phyloP scores from a whole-genome alignment of 2,113 vertebrate genomes.

The Toxostoma redivivum region DNA sequence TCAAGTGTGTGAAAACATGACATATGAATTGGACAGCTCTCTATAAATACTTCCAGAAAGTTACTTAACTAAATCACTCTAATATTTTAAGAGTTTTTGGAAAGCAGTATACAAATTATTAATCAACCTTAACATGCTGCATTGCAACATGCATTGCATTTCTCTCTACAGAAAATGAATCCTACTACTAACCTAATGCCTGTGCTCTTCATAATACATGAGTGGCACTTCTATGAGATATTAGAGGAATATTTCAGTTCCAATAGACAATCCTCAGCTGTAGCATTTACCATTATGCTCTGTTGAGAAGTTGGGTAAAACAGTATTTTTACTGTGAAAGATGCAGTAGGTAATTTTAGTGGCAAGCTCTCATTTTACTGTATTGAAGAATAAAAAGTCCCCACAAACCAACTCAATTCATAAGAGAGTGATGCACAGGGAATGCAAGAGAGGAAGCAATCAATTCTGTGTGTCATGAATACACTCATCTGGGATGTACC shows the following conservation, averaged over 20 bases:
- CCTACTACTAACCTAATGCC: not conserved
- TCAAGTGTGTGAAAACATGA: not conserved
- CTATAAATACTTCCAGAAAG: not conserved
- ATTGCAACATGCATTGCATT: not conserved
- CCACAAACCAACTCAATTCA: not conserved
- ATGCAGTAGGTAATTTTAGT: fast-evolving
- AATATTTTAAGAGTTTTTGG: not conserved
- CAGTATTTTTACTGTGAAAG: not conserved
- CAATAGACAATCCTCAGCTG: not conserved
- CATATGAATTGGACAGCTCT: fast-evolving
- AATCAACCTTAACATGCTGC: not conserved
- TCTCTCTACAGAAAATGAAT: not conserved
- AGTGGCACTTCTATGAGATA: not conserved
- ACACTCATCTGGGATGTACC: not conserved
- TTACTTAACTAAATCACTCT: not conserved
- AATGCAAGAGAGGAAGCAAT: not conserved
- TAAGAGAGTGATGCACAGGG: not conserved
- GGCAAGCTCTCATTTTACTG: not conserved
- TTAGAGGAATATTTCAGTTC: not conserved
- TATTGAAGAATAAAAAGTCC: not conserved
- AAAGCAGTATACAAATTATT: not conserved
- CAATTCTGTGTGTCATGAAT: not conserved
- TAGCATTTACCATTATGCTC: not conserved
- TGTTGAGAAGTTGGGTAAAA: not conserved
- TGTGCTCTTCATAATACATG: not conserved